Conservation (phyloP, 2,888 invertebrate genomes). For the Ceramica pisi region DNA sequence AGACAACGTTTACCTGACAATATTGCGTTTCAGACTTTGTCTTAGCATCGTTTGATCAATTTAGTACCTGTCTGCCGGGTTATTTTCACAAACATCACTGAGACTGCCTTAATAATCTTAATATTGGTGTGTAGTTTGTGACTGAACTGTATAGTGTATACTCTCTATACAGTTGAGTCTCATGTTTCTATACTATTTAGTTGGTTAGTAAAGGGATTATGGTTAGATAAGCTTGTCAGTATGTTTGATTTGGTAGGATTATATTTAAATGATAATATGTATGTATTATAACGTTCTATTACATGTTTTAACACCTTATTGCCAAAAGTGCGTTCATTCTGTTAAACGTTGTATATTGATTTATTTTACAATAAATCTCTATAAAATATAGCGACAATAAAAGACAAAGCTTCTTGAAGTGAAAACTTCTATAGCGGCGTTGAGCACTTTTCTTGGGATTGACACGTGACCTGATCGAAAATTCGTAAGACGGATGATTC, state of each 20-base stretch:
- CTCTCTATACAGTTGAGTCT: background rate
- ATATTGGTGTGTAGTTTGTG: conserved; percentile 15
- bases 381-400: no score
- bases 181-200: background rate
- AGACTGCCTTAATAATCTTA: background rate
- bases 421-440: no score
- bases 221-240: background rate
- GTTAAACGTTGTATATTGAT: no score
- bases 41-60: conserved; percentile 14
- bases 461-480: no score
- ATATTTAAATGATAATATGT: no score
- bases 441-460: no score
- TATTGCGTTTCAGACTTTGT: conserved; percentile 26
- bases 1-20: background rate
- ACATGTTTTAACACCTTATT: background rate
- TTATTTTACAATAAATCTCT: no score
- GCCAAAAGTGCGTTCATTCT: no score
- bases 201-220: background rate
- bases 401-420: no score
- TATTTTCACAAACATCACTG: background rate
- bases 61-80: background rate
- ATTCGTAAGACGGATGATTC: no score
- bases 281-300: background rate
- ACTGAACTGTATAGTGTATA: background rate
- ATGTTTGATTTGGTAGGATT: background rate